Evolutionary conservation across 2,113 vertebrate species (phyloP).

Genomic region (Corythoichthys haematopterus): DNA sequence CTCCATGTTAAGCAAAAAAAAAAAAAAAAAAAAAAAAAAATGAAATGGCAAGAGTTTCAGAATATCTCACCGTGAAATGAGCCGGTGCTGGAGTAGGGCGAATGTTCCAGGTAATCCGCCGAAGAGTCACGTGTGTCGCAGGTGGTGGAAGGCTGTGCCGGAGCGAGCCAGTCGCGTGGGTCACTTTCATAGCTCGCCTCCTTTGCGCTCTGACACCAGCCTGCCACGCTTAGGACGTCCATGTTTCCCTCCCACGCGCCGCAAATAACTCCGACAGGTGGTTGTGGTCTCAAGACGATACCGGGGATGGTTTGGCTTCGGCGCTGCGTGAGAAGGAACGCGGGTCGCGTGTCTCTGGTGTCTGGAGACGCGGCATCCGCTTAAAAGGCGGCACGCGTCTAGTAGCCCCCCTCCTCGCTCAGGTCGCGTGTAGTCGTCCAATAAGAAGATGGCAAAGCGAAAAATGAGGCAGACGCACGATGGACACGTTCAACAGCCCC

Average conservation of each 20-base stretch:
- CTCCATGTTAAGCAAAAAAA: too few relatives aligned
- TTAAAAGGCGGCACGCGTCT: constrained; percentile 97
- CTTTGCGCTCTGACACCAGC: constrained; percentile 23
- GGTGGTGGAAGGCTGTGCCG: constrained; percentile 74
- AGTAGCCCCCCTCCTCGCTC: constrained; percentile 83
- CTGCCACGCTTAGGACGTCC: constrained; percentile 64
- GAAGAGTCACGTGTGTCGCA: constrained; percentile 75
- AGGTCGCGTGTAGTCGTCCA: constrained; percentile 90
- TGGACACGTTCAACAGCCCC: constrained; percentile 37
- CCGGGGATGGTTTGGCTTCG: constrained; percentile 38
- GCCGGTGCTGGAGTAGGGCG: constrained; percentile 67
- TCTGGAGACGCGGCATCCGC: constrained; percentile 79
- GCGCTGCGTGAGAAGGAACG: constrained; percentile 47
- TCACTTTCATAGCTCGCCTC: constrained; percentile 71
- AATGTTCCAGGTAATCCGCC: constrained; percentile 75
- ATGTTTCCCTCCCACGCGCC: constrained; percentile 41
- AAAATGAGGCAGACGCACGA: neutral
- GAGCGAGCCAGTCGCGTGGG: constrained; percentile 84
- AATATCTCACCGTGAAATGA: constrained; percentile 55
- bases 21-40: too few relatives aligned
- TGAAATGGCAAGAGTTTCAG: too few relatives aligned
- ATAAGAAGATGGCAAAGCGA: constrained; percentile 73
- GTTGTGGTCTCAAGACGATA: neutral
- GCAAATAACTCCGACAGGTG: neutral
- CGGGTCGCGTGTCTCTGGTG: constrained; percentile 81